Percentiles rank a stretch among this genome's conserved stretches.
These are phyloP conservation scores for Coregonus clupeaformis DNA, from an alignment of 2,113 vertebrate species.

Conservation along the genomic window DNA sequence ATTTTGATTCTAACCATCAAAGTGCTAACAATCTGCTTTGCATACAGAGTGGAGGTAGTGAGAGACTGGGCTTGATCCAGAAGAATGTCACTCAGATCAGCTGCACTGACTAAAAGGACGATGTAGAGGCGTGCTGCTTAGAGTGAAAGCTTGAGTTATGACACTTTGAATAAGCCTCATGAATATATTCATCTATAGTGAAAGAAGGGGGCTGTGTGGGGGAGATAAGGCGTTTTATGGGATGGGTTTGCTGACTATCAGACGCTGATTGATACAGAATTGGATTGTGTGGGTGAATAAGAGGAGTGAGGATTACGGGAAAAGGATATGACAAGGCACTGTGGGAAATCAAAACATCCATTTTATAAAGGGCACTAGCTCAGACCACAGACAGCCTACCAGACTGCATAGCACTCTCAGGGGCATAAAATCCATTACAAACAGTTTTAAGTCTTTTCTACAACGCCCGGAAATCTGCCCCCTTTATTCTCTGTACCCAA, in stretches of 20 bases:
- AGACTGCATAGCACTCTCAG: not conserved
- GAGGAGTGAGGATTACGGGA: not conserved
- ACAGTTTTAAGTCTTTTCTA: no score
- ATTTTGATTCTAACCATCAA: not conserved
- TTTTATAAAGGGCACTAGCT: not conserved
- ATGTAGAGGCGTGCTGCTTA: not conserved
- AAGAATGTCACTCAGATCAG: not conserved
- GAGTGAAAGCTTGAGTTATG: not conserved
- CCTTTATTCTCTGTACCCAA: no score
- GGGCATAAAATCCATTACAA: not conserved
- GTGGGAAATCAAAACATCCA: not conserved
- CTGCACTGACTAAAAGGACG: not conserved
- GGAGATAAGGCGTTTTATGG: constrained; percentile 10
- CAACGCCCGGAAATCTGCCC: no score
- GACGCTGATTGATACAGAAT: constrained; percentile 24
- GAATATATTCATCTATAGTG: not conserved
- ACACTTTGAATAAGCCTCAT: not conserved
- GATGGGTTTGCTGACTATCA: constrained; percentile 4
- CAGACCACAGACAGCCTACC: not conserved
- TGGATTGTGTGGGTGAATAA: constrained; percentile 1
- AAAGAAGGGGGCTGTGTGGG: constrained; percentile 2
- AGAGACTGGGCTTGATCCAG: not conserved
- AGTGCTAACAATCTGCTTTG: not conserved
- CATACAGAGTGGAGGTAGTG: not conserved
- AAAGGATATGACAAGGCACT: not conserved